Evolutionary conservation across 2,113 vertebrate species (phyloP), one percentile per base, ranked within the genome.

Genomic region (Thunnus maccoyii): DNA sequence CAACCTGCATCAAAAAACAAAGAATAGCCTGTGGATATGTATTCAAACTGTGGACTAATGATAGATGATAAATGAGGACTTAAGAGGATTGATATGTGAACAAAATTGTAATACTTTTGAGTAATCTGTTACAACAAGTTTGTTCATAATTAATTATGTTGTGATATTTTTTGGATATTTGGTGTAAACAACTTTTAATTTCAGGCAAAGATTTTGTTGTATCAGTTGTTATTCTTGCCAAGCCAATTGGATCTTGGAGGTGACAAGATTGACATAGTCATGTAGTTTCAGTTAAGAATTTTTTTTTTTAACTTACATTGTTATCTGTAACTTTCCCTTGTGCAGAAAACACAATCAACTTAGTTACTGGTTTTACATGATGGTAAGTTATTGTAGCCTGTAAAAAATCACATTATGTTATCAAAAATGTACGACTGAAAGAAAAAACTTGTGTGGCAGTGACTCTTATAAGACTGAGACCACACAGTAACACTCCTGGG

Each of bases 1-100:
- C 13, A 60, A 78, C 25, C 55, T 61, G 22, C 15, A 47, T 67
- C 3, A 62, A 30, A 30, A 69, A 68, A 73, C 15, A 14, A 13
- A 8, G 14, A 8, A 9, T 14, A 46, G 5, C n/a, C 15, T 6
- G n/a, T 64, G 50, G 36, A 41, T 50, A 25, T 66, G 72, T n/a
- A 46, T 16, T 54, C 22, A 12, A 50, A 50, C 13, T 48, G 55
- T 36, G 17, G 47, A 25, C 15, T 46, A 27, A 44, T 13, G 58
- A 18, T 22, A 3, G n/a, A 12, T 20, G 56, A 18, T 15, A 16
- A 3, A 7, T 30, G 18, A 15, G n/a, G 36, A 56, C 11, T 55
- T 4, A 3, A 50, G 15, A 47, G 15, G 8, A 13, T 17, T 50
- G 9, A 47, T 46, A n/a, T 25, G 18, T 22, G 18, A 22, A 44